phyloP scores from a whole-genome alignment of 2,797 vertebrate species.

The Tolypeutes matacus region DNA sequence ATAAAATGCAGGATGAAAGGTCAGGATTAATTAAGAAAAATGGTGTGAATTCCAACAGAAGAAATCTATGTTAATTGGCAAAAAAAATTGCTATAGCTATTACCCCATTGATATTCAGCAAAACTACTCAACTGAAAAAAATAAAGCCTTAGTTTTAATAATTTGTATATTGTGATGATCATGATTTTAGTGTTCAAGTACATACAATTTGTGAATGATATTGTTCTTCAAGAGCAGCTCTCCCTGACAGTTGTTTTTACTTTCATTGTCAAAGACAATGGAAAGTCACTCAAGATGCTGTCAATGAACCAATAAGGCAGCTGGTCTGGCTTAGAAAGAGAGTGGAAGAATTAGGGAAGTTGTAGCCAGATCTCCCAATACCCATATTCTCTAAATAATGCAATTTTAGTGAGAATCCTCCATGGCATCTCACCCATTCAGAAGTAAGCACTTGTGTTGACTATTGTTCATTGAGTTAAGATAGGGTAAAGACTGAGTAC shows the following conservation, averaged over 20 bases:
- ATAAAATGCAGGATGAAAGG: conserved; percentile 83
- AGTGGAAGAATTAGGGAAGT: not conserved
- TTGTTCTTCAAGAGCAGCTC: not conserved
- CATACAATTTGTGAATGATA: conserved; percentile 21
- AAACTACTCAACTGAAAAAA: conserved; percentile 51
- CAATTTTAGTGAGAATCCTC: conserved; percentile 12
- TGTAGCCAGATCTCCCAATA: not conserved
- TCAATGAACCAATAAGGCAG: not conserved
- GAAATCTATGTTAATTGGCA: conserved; percentile 62
- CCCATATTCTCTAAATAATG: conserved; percentile 26
- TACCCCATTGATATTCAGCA: not conserved
- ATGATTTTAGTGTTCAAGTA: conserved; percentile 39
- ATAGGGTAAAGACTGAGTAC: not conserved
- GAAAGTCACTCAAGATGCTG: not conserved
- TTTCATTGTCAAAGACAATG: not conserved
- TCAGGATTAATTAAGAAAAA: conserved; percentile 86
- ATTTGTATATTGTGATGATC: conserved; percentile 51
- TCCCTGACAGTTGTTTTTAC: not conserved
- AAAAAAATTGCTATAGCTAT: not conserved
- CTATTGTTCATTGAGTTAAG: not conserved
- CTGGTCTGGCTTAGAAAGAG: not conserved
- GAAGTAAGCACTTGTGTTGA: not conserved
- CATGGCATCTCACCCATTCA: not conserved
- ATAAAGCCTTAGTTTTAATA: conserved; percentile 41
- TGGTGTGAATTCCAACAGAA: conserved; percentile 72